These are phyloP conservation scores for Brachionus rubens DNA, from an alignment of 1,140 invertebrate genomes.

Conservation along the genomic window DNA sequence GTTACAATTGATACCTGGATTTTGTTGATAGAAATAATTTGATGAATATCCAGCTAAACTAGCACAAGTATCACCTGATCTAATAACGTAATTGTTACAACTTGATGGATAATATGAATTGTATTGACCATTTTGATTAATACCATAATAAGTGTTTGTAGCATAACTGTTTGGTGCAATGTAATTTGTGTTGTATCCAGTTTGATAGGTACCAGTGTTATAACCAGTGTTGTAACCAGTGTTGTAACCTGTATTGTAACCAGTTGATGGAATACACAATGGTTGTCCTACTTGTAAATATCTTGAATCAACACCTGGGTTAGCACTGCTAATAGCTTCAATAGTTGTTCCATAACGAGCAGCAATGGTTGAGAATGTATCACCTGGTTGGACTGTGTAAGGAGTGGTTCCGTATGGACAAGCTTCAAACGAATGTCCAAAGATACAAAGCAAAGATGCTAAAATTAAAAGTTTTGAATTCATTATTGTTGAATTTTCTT, in stretches of 20 bases:
- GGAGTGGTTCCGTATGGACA: background rate
- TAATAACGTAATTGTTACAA: background rate
- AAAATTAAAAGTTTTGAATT: background rate
- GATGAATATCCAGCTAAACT: background rate
- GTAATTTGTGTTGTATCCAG: slow-evolving; percentile 12
- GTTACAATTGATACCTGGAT: too few relatives aligned
- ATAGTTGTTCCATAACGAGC: background rate
- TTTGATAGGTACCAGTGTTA: background rate
- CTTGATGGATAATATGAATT: background rate
- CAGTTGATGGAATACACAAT: background rate
- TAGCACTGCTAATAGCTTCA: background rate
- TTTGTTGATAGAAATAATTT: slow-evolving; percentile 10
- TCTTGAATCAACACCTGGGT: slow-evolving; percentile 15
- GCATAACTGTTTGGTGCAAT: background rate
- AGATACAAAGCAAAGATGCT: background rate
- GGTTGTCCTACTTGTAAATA: background rate
- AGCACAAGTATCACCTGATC: background rate
- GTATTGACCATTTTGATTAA: slow-evolving; percentile 5
- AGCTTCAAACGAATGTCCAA: background rate
- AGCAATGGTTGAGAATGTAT: background rate
- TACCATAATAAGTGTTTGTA: slow-evolving; percentile 5
- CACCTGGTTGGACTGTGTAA: background rate
- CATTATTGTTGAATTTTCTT: too few relatives aligned
- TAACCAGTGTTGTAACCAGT: background rate
- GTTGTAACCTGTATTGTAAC: background rate